Evolutionary conservation across 2,113 vertebrate genomes (phyloP).

Genomic region (Gavia stellata): DNA sequence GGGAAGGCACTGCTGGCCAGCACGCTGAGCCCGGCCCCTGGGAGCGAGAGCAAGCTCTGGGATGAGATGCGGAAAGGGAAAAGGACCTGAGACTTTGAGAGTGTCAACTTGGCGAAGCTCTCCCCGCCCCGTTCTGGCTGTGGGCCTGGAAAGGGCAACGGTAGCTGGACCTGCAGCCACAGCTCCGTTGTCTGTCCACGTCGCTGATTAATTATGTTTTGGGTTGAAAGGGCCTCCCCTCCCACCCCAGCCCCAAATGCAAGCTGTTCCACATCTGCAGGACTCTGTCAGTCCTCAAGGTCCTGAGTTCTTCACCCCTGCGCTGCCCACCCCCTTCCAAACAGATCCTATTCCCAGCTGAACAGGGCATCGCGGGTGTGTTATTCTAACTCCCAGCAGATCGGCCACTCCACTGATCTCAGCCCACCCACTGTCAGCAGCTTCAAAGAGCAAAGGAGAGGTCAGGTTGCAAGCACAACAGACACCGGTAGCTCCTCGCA

Average conservation of each 20-base stretch:
- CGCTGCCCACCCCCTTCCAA: slow-evolving; percentile 48
- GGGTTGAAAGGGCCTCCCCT: background rate
- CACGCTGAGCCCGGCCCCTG: fast-evolving
- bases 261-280: background rate
- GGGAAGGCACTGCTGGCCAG: background rate
- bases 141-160: background rate
- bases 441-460: slow-evolving; percentile 14
- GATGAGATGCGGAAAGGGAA: background rate
- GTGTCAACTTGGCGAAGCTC: background rate
- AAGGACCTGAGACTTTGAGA: background rate
- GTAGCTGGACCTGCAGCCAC: background rate
- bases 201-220: background rate
- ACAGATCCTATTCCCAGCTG: background rate
- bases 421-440: slow-evolving; percentile 51
- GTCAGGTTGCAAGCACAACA: slow-evolving; percentile 32
- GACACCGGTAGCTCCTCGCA: background rate
- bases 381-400: background rate
- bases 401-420: background rate
- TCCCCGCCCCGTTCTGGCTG: background rate
- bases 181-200: background rate
- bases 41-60: background rate
- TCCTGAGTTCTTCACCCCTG: slow-evolving; percentile 22
- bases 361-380: background rate
- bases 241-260: background rate
- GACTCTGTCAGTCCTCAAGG: background rate